phyloP scores from a whole-genome alignment of 2,888 invertebrate species.

The Drosophila diplacantha region DNA sequence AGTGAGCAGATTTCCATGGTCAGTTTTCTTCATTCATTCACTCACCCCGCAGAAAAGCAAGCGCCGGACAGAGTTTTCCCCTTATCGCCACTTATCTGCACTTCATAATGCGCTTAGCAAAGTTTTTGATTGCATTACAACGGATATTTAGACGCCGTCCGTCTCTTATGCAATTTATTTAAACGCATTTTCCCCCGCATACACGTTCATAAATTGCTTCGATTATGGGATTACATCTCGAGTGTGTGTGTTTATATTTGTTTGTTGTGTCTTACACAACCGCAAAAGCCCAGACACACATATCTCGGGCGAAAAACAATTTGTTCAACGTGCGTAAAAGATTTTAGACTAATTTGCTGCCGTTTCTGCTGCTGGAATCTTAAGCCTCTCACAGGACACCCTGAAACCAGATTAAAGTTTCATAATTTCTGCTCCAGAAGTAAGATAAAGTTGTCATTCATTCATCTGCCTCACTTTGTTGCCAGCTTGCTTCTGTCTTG shows the following conservation, averaged over 20 bases:
- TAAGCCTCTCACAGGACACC: slow-evolving; percentile 4
- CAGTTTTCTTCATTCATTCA: slow-evolving; percentile 24
- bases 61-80: not conserved
- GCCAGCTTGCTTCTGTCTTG: slow-evolving; percentile 15
- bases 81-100: slow-evolving; percentile 5
- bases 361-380: not conserved
- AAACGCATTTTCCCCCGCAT: slow-evolving; percentile 36
- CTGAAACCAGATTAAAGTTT: slow-evolving; percentile 33
- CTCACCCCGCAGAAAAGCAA: not conserved
- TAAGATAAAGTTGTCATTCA: slow-evolving; percentile 40
- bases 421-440: slow-evolving; percentile 22
- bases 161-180: slow-evolving; percentile 61
- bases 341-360: slow-evolving; percentile 29
- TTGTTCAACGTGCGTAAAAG: slow-evolving; percentile 32
- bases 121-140: slow-evolving; percentile 65
- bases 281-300: slow-evolving; percentile 10
- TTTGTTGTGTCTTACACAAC: slow-evolving; percentile 32
- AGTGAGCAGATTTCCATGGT: slow-evolving; percentile 66
- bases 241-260: slow-evolving; percentile 4
- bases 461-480: slow-evolving; percentile 22
- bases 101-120: slow-evolving; percentile 63
- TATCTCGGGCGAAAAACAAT: slow-evolving; percentile 27
- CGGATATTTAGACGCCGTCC: slow-evolving; percentile 39
- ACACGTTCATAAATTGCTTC: slow-evolving; percentile 60
- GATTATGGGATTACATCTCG: slow-evolving; percentile 59